Conservation (phyloP, 2,113 vertebrate genomes). For the Tragelaphus buxtoni region DNA sequence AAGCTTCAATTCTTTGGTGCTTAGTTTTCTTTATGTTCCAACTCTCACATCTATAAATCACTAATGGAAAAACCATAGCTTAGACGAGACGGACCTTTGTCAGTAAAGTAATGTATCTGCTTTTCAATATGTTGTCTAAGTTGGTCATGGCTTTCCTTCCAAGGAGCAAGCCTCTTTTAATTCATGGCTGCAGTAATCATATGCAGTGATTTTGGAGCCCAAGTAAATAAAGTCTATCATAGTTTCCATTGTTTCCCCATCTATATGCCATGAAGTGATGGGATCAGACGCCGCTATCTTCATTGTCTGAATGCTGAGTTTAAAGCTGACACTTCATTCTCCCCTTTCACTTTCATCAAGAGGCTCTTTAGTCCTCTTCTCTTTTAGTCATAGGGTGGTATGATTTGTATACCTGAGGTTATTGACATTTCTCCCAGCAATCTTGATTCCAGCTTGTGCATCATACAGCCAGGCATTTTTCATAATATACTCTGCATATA, state of each 20-base stretch:
- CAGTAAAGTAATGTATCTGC: neutral
- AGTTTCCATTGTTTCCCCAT: neutral
- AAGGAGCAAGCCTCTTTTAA: neutral
- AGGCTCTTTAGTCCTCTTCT: neutral
- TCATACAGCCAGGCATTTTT: neutral
- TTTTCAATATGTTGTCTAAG: neutral
- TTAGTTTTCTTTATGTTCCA: neutral
- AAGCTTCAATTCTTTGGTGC: neutral
- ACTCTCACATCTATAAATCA: neutral
- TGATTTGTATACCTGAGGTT: neutral
- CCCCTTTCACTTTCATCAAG: neutral
- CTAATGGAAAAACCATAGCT: neutral
- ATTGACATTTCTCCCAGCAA: neutral
- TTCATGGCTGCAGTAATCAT: neutral
- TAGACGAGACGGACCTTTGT: neutral
- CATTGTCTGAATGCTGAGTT: neutral
- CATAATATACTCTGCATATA: neutral
- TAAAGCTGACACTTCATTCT: neutral
- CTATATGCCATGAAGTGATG: neutral
- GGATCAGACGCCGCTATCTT: accelerated
- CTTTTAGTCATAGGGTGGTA: neutral
- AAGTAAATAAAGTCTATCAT: neutral
- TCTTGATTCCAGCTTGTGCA: neutral
- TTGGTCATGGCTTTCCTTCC: neutral
- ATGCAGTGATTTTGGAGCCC: neutral